Conservation (phyloP, 1,140 invertebrate species). For the Calephelis nemesis region DNA sequence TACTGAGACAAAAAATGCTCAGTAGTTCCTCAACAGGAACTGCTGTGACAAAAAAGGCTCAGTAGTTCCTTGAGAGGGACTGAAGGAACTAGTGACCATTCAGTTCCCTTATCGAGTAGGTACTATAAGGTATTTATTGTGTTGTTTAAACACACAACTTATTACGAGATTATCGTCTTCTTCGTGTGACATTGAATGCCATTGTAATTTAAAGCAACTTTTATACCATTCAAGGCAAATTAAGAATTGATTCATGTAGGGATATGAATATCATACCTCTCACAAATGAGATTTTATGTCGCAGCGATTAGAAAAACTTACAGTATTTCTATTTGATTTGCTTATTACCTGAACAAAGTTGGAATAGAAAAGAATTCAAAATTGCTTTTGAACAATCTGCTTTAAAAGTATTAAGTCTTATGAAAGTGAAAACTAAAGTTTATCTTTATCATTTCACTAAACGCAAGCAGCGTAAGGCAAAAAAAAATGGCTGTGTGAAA, state of each 20-base stretch:
- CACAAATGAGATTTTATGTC: not conserved
- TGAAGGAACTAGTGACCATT: not conserved
- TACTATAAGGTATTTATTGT: too few species aligned
- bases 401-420: slow-evolving; percentile 5
- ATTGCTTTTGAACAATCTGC: slow-evolving; percentile 5
- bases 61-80: too few species aligned
- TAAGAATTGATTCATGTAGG: slow-evolving; percentile 4
- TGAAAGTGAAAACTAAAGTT: slow-evolving; percentile 8
- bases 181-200: slow-evolving; percentile 2
- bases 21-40: not conserved
- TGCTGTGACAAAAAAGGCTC: not conserved
- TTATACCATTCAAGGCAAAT: slow-evolving; percentile 10
- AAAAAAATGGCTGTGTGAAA: not conserved
- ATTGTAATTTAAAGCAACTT: slow-evolving; percentile 12
- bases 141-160: not conserved
- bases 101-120: not conserved
- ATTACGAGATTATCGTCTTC: slow-evolving; percentile 2
- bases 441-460: not conserved
- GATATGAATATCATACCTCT: slow-evolving; percentile 6
- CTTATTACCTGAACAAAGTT: slow-evolving; percentile 1
- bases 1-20: not conserved
- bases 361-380: slow-evolving; percentile 1
- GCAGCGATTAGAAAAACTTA: not conserved
- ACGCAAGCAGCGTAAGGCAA: not conserved
- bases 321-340: slow-evolving; percentile 4